Evolutionary conservation across 2,797 vertebrate species (phyloP).

Genomic region (Heliangelus exortis): DNA sequence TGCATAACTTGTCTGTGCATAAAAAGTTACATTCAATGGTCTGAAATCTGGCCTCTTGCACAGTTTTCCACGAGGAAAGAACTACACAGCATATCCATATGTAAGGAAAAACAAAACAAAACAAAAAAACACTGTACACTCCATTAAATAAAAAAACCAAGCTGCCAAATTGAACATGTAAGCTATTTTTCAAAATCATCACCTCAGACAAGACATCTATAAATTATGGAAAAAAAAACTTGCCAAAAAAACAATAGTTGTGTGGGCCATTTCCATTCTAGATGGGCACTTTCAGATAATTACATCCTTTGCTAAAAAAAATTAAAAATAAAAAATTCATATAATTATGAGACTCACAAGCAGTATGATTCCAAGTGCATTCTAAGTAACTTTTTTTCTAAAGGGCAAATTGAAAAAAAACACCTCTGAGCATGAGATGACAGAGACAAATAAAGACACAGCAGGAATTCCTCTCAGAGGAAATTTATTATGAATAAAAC

Average conservation of each 20-base stretch:
- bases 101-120: background rate
- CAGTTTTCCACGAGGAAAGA: background rate
- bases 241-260: background rate
- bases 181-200: background rate
- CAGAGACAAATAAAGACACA: slow-evolving; percentile 16
- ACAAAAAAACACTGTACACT: background rate
- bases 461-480: background rate
- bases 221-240: background rate
- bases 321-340: background rate
- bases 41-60: background rate
- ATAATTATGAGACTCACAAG: background rate
- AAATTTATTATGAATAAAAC: slow-evolving; percentile 9
- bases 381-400: background rate
- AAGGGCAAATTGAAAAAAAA: background rate
- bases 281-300: background rate
- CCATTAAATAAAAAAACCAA: background rate
- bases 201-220: background rate
- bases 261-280: background rate
- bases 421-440: background rate
- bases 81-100: accelerated
- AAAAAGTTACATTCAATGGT: background rate
- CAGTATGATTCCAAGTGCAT: background rate
- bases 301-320: background rate
- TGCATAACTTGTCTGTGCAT: accelerated
- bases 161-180: background rate